phyloP scores from a whole-genome alignment of 2,113 vertebrate genomes.

The Pseudorhombus dupliciocellatus region DNA sequence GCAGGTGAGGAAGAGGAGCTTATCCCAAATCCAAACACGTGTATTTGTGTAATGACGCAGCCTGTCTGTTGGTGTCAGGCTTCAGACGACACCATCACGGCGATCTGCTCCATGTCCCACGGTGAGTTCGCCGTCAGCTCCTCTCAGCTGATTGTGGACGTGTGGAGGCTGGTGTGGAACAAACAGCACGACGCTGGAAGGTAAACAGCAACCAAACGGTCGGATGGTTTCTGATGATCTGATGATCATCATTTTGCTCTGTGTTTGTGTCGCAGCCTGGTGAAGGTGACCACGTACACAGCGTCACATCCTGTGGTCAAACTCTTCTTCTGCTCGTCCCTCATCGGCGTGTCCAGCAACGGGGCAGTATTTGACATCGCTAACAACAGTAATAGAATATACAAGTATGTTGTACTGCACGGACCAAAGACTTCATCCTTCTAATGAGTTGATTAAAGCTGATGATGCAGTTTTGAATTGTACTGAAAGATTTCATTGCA shows the following conservation, averaged over 20 bases:
- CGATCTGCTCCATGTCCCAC: slow-evolving; percentile 66
- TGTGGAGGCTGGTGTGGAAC: slow-evolving; percentile 74
- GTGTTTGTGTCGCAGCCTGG: slow-evolving; percentile 47
- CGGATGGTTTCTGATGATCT: too few species aligned
- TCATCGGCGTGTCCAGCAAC: slow-evolving; percentile 33
- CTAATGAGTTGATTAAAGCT: neutral
- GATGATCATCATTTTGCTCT: too few species aligned
- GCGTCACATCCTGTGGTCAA: accelerated
- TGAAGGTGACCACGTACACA: slow-evolving; percentile 51
- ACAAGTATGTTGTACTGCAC: neutral
- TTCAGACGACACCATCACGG: slow-evolving; percentile 45
- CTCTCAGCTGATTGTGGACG: slow-evolving; percentile 43
- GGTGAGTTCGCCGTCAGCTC: slow-evolving; percentile 68
- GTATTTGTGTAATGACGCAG: neutral
- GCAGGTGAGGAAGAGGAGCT: slow-evolving; percentile 63
- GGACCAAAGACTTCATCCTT: neutral
- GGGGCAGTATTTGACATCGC: neutral
- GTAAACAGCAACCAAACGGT: slow-evolving; percentile 35
- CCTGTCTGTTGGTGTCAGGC: slow-evolving; percentile 48
- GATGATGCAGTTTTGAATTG: neutral
- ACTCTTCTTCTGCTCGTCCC: slow-evolving; percentile 57
- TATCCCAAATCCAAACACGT: neutral
- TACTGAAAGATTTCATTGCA: neutral
- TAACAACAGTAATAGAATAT: accelerated
- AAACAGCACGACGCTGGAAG: slow-evolving; percentile 36